Percentiles rank a stretch among this genome's conserved stretches.
Conservation (phyloP, 2,797 vertebrate species). For the Danio jaintianensis region DNA sequence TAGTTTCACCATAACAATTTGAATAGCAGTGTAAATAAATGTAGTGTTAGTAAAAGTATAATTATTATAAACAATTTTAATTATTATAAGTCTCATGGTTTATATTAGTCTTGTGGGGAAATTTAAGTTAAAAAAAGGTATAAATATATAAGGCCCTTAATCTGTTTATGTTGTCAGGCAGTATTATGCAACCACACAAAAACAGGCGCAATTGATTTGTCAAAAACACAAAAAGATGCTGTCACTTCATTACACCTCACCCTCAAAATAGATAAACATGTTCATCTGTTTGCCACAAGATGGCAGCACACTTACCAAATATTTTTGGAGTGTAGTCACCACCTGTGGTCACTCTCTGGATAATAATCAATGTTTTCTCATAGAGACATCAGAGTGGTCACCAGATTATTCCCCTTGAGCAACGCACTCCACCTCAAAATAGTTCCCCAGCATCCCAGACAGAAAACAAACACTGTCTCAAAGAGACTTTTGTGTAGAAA, state of each 20-base stretch:
- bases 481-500: constrained; percentile 12
- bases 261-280: background rate
- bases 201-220: background rate
- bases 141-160: background rate
- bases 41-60: background rate
- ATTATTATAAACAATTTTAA: background rate
- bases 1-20: no score
- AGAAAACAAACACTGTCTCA: constrained; percentile 51
- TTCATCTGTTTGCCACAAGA: constrained; percentile 70
- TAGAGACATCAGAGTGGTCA: constrained; percentile 26
- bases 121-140: background rate
- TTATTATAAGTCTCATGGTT: background rate
- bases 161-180: background rate
- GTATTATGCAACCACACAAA: background rate
- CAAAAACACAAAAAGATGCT: background rate
- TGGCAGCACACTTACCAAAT: constrained; percentile 66
- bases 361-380: constrained; percentile 55
- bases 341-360: constrained; percentile 59
- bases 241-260: background rate
- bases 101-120: background rate
- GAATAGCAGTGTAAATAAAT: background rate
- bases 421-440: constrained; percentile 39
- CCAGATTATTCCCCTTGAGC: constrained; percentile 38
- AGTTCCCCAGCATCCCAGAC: constrained; percentile 28
- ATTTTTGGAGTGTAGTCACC: constrained; percentile 49